Percentiles rank a stretch among this genome's conserved stretches.
Evolutionary conservation across 2,888 invertebrate genomes (phyloP).

Genomic region (Hoplodrina blanda): DNA sequence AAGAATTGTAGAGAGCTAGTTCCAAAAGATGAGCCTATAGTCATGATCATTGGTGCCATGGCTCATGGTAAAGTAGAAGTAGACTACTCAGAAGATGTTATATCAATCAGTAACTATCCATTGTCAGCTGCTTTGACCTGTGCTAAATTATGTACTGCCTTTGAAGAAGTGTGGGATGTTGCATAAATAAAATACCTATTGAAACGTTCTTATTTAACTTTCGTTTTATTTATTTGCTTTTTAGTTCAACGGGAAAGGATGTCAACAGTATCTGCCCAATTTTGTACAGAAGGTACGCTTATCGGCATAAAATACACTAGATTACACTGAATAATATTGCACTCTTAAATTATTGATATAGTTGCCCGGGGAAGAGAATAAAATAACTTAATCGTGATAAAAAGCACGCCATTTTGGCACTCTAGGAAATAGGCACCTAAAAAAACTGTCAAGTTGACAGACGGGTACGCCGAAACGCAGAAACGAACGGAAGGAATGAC

Average conservation of each 20-base stretch:
- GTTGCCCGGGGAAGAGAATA: too few species aligned
- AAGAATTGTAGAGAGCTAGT: slow-evolving; percentile 94
- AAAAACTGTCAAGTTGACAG: too few species aligned
- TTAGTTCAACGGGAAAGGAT: background rate
- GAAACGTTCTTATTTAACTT: background rate
- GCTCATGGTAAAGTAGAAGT: slow-evolving; percentile 97
- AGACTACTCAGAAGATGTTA: slow-evolving; percentile 97
- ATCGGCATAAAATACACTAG: too few species aligned
- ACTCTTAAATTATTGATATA: too few species aligned
- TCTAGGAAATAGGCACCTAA: too few species aligned
- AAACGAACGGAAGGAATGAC: too few species aligned
- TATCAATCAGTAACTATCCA: slow-evolving; percentile 99
- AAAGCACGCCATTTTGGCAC: too few species aligned
- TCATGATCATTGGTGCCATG: slow-evolving; percentile 98
- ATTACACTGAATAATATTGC: too few species aligned
- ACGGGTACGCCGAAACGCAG: too few species aligned
- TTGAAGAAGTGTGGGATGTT: slow-evolving; percentile 98
- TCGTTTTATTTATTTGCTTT: background rate
- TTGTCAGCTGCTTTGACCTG: slow-evolving; percentile 99
- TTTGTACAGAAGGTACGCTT: too few species aligned
- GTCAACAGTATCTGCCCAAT: too few species aligned
- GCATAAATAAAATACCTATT: slow-evolving; percentile 83
- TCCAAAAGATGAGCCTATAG: slow-evolving; percentile 95
- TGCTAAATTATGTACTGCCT: slow-evolving; percentile 97
- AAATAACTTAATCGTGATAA: too few species aligned